Conservation (phyloP, 2,113 vertebrate genomes). For the Chionis minor region DNA sequence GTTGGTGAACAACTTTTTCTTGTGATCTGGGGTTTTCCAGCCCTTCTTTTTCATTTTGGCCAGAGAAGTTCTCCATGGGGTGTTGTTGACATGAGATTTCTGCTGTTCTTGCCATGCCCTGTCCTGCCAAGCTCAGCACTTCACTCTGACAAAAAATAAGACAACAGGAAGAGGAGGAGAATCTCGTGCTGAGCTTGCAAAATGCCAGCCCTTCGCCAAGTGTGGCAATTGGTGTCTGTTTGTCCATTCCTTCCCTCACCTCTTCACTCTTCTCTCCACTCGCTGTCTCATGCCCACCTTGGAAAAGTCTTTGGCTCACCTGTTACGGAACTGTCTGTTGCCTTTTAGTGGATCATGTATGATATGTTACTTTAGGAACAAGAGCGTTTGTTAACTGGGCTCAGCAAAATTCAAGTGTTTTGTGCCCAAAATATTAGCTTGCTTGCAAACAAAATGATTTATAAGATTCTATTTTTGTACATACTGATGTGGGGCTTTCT, state of each 20-base stretch:
- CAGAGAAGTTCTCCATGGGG: background rate
- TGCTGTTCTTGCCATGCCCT: background rate
- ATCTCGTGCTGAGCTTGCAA: background rate
- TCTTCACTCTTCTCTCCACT: background rate
- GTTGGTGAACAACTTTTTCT: background rate
- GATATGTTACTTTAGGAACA: background rate
- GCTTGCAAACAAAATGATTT: background rate
- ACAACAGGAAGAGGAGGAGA: background rate
- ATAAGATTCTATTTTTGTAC: background rate
- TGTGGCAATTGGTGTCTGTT: accelerated
- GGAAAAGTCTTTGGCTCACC: background rate
- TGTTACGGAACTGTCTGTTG: background rate
- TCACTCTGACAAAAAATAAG: background rate
- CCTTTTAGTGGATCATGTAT: background rate
- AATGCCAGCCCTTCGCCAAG: background rate
- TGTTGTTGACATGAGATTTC: background rate
- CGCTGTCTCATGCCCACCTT: background rate
- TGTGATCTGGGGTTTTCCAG: background rate
- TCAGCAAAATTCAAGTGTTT: background rate
- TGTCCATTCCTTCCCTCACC: background rate
- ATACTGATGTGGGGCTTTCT: background rate
- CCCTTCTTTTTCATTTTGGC: background rate
- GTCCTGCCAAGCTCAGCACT: background rate
- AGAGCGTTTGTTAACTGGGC: background rate
- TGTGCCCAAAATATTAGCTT: background rate